Base-by-base conservation (phyloP, 2,888 invertebrate species). In the Drosophila crucigera region DNA sequence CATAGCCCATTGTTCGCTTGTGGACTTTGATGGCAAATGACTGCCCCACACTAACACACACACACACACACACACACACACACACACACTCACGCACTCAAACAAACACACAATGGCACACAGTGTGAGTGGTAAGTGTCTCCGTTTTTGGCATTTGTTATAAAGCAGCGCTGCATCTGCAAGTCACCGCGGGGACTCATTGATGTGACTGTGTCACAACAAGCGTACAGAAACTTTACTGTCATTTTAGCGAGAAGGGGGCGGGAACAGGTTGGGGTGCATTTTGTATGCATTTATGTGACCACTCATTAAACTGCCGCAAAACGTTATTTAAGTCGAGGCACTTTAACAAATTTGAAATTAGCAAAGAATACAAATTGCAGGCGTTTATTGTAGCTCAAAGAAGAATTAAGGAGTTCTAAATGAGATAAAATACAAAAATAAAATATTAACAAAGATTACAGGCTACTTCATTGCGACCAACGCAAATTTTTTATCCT, bases 91-190 rank as follows among this genome's bases (percentile, higher is more conserved):
- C 55, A 30, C 37, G 55, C 54, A 63, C 37, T 25, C 53, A 41
- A 7, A 43, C 49, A 66, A 11, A 39, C 25, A 64, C 49, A 77
- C 47, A 28, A 28, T 37, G 33, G 49, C 47, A 53, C 30, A 53
- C 10, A 54, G 62, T 61, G 5, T 50, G 53, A 43, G 28, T 62
- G 19, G 31, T 31, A 55, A 41, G 50, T 41, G 56, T 65, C 43
- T 62, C 68, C 82, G 78, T 76, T 84, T 87, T 76, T 83, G 85
- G 84, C 82, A 84, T 85, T 87, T 84, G 84, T 80, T 87, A 84
- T 87, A 87, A 87, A 75, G 68, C 66, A 78, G 65, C 68, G 74
- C 59, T 76, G 58, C 52, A 63, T 56, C 74, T 68, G 77, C 75
- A 77, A 75, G 73, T 73, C 71, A 72, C 80, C 84, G 68, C 73